Evolutionary conservation across 2,113 vertebrate genomes (phyloP).

Genomic region (Zosterops japonicus): DNA sequence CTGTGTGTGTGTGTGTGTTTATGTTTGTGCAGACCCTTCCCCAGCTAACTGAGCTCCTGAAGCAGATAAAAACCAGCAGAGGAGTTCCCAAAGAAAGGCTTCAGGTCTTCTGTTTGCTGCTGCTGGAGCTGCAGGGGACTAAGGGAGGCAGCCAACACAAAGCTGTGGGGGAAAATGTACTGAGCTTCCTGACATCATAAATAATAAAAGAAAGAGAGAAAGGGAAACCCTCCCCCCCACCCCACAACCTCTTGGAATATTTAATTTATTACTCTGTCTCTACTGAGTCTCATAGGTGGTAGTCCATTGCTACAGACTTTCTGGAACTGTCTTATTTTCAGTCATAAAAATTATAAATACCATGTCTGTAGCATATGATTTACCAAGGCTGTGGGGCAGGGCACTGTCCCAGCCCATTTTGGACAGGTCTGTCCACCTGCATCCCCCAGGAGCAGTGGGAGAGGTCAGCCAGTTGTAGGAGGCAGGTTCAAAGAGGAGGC

Average conservation of each 20-base stretch:
- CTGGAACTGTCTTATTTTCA: neutral
- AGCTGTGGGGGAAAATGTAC: neutral
- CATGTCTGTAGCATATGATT: fast-evolving
- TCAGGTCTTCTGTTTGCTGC: neutral
- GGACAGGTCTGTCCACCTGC: neutral
- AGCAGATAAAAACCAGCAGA: neutral
- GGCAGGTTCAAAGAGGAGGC: neutral
- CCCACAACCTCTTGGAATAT: neutral
- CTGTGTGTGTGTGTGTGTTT: neutral
- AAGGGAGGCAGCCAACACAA: neutral
- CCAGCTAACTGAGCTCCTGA: neutral
- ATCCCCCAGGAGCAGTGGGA: neutral
- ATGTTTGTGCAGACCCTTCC: neutral
- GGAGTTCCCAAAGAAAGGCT: neutral
- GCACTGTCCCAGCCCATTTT: neutral
- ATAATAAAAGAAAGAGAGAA: neutral
- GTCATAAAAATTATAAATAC: neutral
- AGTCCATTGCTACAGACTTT: neutral
- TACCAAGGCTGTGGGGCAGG: neutral
- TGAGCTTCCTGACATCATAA: neutral
- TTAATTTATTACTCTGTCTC: neutral
- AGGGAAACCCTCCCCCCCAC: too few relatives aligned
- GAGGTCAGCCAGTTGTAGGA: neutral
- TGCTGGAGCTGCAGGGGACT: neutral
- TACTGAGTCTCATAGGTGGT: neutral